These are phyloP conservation scores for Drosophila asahinai DNA, from an alignment of 1,140 invertebrate genomes.

Conservation along the genomic window DNA sequence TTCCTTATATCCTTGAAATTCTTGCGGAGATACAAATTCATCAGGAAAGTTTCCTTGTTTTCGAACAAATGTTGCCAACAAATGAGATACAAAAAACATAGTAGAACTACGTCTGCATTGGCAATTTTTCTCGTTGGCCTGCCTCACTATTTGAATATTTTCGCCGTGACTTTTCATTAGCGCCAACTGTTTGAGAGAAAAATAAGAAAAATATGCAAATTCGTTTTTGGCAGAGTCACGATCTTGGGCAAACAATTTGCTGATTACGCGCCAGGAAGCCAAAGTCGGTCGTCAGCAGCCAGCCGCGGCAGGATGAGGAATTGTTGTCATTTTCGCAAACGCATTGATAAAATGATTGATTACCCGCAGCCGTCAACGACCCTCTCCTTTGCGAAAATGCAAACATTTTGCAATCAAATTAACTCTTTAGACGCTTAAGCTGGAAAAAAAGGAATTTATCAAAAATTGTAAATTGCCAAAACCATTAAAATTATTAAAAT, in stretches of 20 bases:
- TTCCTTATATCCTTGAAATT: neutral
- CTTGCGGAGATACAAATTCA: neutral
- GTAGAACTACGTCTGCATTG: slow-evolving; percentile 16
- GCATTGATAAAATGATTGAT: slow-evolving; percentile 84
- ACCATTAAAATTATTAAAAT: slow-evolving; percentile 84
- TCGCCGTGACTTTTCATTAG: slow-evolving; percentile 67
- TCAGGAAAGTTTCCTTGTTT: slow-evolving; percentile 25
- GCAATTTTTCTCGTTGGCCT: slow-evolving; percentile 55
- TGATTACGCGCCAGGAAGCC: slow-evolving; percentile 66
- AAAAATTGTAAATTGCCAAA: slow-evolving; percentile 82
- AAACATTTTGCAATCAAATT: slow-evolving; percentile 84
- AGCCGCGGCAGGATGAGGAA: slow-evolving; percentile 56
- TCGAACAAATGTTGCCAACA: slow-evolving; percentile 56
- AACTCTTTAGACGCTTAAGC: slow-evolving; percentile 81
- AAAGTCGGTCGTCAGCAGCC: neutral
- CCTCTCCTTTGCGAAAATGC: slow-evolving; percentile 43
- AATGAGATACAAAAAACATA: slow-evolving; percentile 10
- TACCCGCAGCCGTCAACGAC: slow-evolving; percentile 64
- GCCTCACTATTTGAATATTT: slow-evolving; percentile 40
- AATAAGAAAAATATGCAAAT: slow-evolving; percentile 82
- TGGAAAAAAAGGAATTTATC: slow-evolving; percentile 77
- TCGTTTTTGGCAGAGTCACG: slow-evolving; percentile 75
- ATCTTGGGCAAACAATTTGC: slow-evolving; percentile 80
- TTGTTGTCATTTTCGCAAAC: slow-evolving; percentile 78
- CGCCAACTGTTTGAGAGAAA: slow-evolving; percentile 73